Evolutionary conservation across 2,113 vertebrate species (phyloP).

Genomic region (Oceanites oceanicus): DNA sequence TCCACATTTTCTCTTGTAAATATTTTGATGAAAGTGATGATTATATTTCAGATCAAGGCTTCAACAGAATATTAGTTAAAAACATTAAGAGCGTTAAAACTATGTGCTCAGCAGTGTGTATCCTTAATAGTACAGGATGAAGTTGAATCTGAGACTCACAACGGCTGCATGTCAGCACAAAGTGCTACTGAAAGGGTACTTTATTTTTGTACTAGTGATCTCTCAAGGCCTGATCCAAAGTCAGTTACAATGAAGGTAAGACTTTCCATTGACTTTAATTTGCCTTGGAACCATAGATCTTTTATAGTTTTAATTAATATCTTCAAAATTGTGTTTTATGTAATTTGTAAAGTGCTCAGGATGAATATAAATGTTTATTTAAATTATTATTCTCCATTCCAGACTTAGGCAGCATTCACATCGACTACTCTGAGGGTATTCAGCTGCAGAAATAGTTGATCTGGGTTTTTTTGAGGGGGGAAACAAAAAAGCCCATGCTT

Average conservation of each 20-base stretch:
- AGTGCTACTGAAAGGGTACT: neutral
- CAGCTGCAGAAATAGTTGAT: neutral
- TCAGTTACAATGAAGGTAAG: neutral
- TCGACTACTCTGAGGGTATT: neutral
- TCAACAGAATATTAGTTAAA: slow-evolving; percentile 10
- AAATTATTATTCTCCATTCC: neutral
- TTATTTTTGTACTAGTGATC: neutral
- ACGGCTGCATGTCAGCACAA: neutral
- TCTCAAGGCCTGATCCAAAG: neutral
- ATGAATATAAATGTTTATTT: neutral
- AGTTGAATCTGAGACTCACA: neutral
- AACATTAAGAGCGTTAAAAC: slow-evolving; percentile 6
- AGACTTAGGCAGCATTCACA: neutral
- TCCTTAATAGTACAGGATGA: neutral
- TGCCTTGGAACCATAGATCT: neutral
- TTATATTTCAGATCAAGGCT: neutral
- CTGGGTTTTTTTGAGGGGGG: accelerated
- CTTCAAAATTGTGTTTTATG: neutral
- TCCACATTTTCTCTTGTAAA: neutral
- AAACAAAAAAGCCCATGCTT: neutral
- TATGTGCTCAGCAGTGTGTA: neutral
- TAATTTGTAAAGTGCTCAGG: neutral
- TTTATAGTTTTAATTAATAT: neutral
- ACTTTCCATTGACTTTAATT: neutral
- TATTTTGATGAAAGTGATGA: slow-evolving; percentile 49